These are phyloP conservation scores for Actias luna DNA, from an alignment of 2,888 invertebrate genomes.

Conservation along the genomic window DNA sequence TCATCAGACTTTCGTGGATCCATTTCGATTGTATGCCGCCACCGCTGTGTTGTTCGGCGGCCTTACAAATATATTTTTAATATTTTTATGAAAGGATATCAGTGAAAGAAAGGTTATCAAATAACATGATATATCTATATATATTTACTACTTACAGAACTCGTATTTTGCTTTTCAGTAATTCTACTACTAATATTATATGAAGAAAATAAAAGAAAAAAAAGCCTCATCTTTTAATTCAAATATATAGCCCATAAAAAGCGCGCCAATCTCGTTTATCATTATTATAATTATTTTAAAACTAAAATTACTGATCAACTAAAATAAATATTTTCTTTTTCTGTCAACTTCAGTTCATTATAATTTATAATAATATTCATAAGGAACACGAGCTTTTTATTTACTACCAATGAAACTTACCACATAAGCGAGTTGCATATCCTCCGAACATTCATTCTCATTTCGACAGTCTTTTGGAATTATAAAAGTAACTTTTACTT, in stretches of 20 bases:
- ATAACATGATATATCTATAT: background rate
- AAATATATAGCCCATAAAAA: background rate
- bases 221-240: too few species aligned
- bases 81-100: background rate
- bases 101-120: background rate
- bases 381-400: background rate
- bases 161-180: background rate
- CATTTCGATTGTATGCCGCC: conserved; percentile 83
- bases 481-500: conserved; percentile 77
- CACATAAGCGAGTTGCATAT: conserved; percentile 83
- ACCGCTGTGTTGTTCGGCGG: conserved; percentile 79
- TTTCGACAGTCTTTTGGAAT: conserved; percentile 69
- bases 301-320: background rate
- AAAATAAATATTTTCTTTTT: background rate
- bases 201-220: too few species aligned
- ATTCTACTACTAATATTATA: background rate
- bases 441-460: conserved; percentile 80
- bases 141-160: background rate
- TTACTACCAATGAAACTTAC: conserved; percentile 64
- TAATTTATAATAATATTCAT: background rate
- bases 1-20: conserved; percentile 84
- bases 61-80: conserved; percentile 58
- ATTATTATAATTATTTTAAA: background rate
- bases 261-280: background rate
- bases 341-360: background rate